Evolutionary conservation across 2,797 vertebrate species (phyloP), one percentile per base, ranked within the genome.

Genomic region (Darevskia mixta): DNA sequence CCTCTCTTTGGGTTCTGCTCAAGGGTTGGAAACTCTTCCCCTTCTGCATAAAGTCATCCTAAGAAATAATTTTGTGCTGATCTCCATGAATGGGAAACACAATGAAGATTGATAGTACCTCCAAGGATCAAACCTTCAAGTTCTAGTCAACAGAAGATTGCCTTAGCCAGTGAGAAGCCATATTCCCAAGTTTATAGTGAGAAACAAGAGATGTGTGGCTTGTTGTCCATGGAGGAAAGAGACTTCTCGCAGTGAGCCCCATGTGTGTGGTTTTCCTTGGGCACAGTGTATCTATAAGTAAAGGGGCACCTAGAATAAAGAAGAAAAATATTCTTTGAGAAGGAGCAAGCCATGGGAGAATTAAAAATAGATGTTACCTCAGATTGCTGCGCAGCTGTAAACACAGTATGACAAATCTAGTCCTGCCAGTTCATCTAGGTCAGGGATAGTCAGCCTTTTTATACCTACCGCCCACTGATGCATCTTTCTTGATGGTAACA

Each of bases 381-480:
- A 45, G 18, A 69, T 15, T 7, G 2, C 64, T 87, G 45, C 76
- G 13, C 76, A 86, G 80, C 87, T 86, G 2, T 32, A 58, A 41
- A 67, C 87, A 90, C 75, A 85, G 73, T 76, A 83, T 1, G 3
- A 23, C 58, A 71, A 72, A 4, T 81, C 79, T 67, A 87, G 90
- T 86, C 89, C 88, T 0, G 0, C n/a, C 64, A 55, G 49, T 55
- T 55, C 49, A 55, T 15, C 49, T 55, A 55, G 49, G 49, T 15
- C 49, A 55, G 49, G 13, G 49, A 4, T 55, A 55, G 49, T 13
- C 49, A 55, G 15, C 49, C 49, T 13, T 55, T 55, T 15, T 55
- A 55, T 55, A 55, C 49, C 49, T 55, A 55, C 49, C 49, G 1
- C 49, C 49, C 49, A 55, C 49, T 55, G 15, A 55, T 13, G 49